A percentile compares a stretch with the other conserved stretches of the same genome.
phyloP scores from a whole-genome alignment of 2,888 invertebrate species.

The Napeogenes sylphis region DNA sequence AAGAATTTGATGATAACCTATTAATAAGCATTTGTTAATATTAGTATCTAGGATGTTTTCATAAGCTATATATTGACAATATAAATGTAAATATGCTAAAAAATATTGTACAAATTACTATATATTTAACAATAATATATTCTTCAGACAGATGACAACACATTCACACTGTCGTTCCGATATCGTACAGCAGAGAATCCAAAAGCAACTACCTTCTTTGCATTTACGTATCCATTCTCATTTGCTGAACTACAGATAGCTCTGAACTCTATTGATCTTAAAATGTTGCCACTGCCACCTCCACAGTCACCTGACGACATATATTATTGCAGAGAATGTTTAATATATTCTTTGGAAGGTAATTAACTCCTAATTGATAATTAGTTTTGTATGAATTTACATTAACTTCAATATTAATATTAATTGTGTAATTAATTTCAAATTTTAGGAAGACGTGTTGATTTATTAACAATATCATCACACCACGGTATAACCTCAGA shows the following conservation, averaged over 20 bases:
- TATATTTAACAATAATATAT: neutral
- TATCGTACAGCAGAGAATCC: slow-evolving; percentile 83
- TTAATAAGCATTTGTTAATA: no score
- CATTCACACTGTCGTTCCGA: slow-evolving; percentile 86
- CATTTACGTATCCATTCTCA: slow-evolving; percentile 94
- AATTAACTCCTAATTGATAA: slow-evolving; percentile 7
- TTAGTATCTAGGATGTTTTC: no score
- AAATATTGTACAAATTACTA: neutral
- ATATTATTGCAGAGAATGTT: slow-evolving; percentile 90
- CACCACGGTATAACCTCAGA: slow-evolving; percentile 85
- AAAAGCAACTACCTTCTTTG: slow-evolving; percentile 88
- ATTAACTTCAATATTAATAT: neutral
- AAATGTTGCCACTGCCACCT: slow-evolving; percentile 67
- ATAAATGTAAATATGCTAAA: no score
- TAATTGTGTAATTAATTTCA: no score
- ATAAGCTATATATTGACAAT: no score
- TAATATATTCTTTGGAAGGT: slow-evolving; percentile 87
- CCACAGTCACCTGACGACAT: slow-evolving; percentile 80
- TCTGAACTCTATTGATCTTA: slow-evolving; percentile 82
- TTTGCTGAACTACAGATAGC: slow-evolving; percentile 88
- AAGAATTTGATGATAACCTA: slow-evolving; percentile 36
- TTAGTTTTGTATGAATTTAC: neutral
- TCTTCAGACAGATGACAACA: slow-evolving; percentile 82
- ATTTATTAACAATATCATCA: slow-evolving; percentile 90
- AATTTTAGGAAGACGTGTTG: slow-evolving; percentile 79